A percentile compares a stretch with the other conserved stretches of the same genome.
Evolutionary conservation across 2,888 invertebrate species (phyloP).

Genomic region (Mythimna albipuncta): DNA sequence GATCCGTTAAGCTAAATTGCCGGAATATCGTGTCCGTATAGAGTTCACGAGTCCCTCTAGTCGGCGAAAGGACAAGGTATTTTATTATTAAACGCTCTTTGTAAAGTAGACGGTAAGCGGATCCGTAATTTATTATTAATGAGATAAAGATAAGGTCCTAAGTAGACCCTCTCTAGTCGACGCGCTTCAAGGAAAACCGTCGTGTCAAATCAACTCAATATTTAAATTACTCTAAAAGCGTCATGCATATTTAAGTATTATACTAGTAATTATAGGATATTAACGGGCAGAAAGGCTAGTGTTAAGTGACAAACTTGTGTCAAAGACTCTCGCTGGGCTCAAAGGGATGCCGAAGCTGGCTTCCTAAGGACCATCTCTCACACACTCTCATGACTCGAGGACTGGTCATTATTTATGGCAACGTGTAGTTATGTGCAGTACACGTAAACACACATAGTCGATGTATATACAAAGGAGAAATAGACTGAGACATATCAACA

Average conservation of each 20-base stretch:
- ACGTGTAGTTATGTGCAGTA: constrained; percentile 12
- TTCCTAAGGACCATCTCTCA: constrained; percentile 40
- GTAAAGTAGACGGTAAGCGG: constrained; percentile 60
- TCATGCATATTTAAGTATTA: constrained; percentile 60
- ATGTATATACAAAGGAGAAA: no score
- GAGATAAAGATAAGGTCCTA: constrained; percentile 65
- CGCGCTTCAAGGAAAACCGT: constrained; percentile 38
- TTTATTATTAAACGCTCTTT: constrained; percentile 65
- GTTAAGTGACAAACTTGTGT: constrained; percentile 55
- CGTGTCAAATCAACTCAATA: constrained; percentile 60
- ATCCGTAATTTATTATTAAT: constrained; percentile 66
- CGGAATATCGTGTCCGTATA: constrained; percentile 35
- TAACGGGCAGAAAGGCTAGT: constrained; percentile 36
- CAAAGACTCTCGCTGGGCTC: constrained; percentile 48
- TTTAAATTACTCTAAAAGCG: constrained; percentile 58
- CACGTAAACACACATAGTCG: not conserved
- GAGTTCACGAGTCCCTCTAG: constrained; percentile 41
- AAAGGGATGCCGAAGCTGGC: constrained; percentile 53
- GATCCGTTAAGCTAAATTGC: constrained; percentile 41
- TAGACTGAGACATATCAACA: no score
- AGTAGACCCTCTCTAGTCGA: constrained; percentile 48
- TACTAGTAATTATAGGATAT: constrained; percentile 36
- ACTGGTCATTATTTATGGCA: constrained; percentile 46
- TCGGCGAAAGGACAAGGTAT: constrained; percentile 56
- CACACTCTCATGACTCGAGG: constrained; percentile 40